Evolutionary conservation across 2,113 vertebrate genomes (phyloP).

Genomic region (Seriola rivoliana): DNA sequence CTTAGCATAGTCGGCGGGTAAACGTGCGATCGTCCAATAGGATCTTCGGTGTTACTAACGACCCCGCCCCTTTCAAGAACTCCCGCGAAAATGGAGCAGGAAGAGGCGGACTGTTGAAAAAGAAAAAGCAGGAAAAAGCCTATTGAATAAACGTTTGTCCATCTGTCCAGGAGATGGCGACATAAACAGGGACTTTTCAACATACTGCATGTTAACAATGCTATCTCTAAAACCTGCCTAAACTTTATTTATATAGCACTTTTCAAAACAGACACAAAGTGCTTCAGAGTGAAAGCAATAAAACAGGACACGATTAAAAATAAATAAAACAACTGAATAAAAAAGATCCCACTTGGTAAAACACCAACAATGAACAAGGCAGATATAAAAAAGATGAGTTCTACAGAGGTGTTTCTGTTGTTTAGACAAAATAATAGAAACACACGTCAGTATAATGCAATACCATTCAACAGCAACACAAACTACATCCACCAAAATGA

Average conservation of each 20-base stretch:
- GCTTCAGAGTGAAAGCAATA: no score
- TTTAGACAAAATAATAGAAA: neutral
- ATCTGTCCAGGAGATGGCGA: slow-evolving; percentile 46
- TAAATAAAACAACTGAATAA: neutral
- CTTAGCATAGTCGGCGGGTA: slow-evolving; percentile 41
- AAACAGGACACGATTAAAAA: neutral
- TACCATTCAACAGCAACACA: no score
- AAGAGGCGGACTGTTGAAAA: slow-evolving; percentile 12
- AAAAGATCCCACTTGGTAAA: neutral
- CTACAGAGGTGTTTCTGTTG: neutral
- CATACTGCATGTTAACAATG: no score
- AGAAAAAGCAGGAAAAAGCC: neutral
- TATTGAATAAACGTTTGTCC: accelerated
- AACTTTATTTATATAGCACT: neutral
- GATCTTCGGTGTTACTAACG: accelerated
- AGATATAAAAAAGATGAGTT: neutral
- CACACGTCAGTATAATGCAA: neutral
- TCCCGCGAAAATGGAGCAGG: slow-evolving; percentile 76
- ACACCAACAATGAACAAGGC: neutral
- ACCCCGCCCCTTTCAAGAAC: slow-evolving; percentile 37
- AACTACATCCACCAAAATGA: no score
- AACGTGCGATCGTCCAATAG: slow-evolving; percentile 62
- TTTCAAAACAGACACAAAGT: neutral
- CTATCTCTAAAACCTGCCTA: no score
- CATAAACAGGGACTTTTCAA: neutral